Percentiles rank a stretch among this genome's conserved stretches.
These are phyloP conservation scores for Oegoconia quadripuncta DNA, from an alignment of 2,888 invertebrate species.

Conservation along the genomic window DNA sequence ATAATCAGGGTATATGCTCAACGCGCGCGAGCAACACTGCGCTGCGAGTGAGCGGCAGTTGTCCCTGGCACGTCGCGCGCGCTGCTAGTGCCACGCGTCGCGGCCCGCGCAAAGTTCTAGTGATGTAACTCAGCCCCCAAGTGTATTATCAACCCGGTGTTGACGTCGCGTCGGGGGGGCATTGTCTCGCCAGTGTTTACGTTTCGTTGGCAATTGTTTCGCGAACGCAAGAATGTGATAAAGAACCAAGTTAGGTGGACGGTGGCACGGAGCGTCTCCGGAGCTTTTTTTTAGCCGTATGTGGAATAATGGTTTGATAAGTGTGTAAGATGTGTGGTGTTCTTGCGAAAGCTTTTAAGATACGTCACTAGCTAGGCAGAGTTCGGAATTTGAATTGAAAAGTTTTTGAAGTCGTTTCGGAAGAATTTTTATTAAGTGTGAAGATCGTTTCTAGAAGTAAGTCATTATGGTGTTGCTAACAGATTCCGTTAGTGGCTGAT, in stretches of 20 bases:
- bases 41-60: conserved; percentile 60
- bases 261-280: background rate
- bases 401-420: too few relatives aligned
- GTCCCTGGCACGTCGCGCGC: conserved; percentile 50
- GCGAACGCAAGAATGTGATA: conserved; percentile 3
- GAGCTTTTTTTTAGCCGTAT: conserved; percentile 3
- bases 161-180: conserved; percentile 20
- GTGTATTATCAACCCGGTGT: conserved; percentile 1
- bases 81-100: conserved; percentile 25
- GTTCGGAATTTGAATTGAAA: too few relatives aligned
- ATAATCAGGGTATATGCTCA: background rate
- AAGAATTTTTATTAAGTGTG: too few relatives aligned
- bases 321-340: too few relatives aligned
- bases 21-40: conserved; percentile 40
- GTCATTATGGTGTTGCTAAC: too few relatives aligned
- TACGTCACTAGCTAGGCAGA: background rate
- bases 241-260: background rate
- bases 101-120: conserved; percentile 40
- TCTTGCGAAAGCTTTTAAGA: too few relatives aligned
- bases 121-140: conserved; percentile 35
- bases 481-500: too few relatives aligned
- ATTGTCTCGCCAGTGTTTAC: conserved; percentile 55
- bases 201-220: conserved; percentile 38
- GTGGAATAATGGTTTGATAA: too few relatives aligned
- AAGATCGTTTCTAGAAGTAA: too few relatives aligned